Percentiles rank a stretch among this genome's conserved stretches.
phyloP scores from a whole-genome alignment of 1,140 invertebrate genomes.

The Tribolium madens region DNA sequence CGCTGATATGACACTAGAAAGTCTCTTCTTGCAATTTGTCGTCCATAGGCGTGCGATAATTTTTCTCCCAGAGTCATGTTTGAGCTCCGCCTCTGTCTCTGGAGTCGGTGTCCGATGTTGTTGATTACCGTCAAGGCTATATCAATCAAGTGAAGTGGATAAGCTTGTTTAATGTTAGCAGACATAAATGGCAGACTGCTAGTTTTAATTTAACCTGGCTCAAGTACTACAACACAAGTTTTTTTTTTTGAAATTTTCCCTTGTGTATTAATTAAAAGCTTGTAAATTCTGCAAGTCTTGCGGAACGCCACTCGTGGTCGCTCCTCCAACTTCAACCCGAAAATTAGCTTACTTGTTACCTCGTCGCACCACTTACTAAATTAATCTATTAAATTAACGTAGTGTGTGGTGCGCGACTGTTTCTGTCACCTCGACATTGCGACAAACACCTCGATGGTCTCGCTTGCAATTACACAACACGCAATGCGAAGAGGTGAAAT shows the following conservation, averaged over 20 bases:
- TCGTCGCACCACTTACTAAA: constrained; percentile 64
- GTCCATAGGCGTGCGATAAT: no score
- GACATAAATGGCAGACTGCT: constrained; percentile 56
- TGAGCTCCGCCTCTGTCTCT: not conserved
- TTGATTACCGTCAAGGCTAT: constrained; percentile 59
- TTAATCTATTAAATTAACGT: constrained; percentile 65
- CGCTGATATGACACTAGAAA: not conserved
- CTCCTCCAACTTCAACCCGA: constrained; percentile 52
- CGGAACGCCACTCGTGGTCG: constrained; percentile 56
- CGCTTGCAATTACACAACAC: constrained; percentile 42
- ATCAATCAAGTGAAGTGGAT: constrained; percentile 62
- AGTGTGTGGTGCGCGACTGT: constrained; percentile 57
- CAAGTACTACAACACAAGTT: constrained; percentile 37
- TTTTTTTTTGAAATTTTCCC: constrained; percentile 5
- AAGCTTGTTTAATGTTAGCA: constrained; percentile 61
- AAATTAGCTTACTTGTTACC: constrained; percentile 65
- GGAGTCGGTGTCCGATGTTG: constrained; percentile 45
- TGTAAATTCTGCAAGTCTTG: constrained; percentile 57
- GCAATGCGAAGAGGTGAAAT: no score
- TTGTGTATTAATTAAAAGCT: constrained; percentile 37
- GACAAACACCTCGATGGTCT: constrained; percentile 52
- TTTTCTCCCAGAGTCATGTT: no score
- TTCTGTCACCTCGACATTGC: constrained; percentile 61
- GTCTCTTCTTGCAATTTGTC: no score
- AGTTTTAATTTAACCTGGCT: constrained; percentile 57